These are phyloP conservation scores for Melanocharis versteri DNA, from an alignment of 2,113 vertebrate genomes.

Conservation along the genomic window DNA sequence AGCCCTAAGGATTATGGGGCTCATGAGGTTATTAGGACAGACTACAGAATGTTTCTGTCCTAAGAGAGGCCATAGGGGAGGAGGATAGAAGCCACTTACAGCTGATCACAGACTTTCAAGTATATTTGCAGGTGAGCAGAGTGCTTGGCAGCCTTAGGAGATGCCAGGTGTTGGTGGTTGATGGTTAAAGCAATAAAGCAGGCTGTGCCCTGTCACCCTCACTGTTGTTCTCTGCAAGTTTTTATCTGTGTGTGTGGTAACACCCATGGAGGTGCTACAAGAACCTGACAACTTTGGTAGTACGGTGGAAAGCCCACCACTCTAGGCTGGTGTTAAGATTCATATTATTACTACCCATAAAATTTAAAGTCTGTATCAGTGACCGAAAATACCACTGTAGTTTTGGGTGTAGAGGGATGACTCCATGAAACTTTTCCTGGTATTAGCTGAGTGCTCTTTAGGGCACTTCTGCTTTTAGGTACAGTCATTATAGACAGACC, in stretches of 20 bases:
- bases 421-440: neutral
- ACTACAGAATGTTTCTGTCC: neutral
- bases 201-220: neutral
- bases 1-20: neutral
- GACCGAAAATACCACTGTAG: neutral
- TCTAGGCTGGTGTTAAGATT: neutral
- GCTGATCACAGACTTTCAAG: neutral
- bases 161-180: neutral
- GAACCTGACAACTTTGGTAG: neutral
- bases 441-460: neutral
- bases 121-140: neutral
- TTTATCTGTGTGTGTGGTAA: neutral
- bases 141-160: neutral
- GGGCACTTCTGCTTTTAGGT: neutral
- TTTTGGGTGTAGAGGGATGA: neutral
- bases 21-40: neutral
- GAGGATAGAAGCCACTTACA: neutral
- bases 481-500: neutral
- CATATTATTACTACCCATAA: neutral
- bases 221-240: neutral
- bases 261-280: neutral
- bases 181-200: neutral
- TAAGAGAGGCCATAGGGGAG: neutral
- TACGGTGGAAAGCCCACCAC: neutral
- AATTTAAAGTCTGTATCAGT: neutral